These are phyloP conservation scores for Epirrhoe tristata DNA, from an alignment of 2,888 invertebrate species.

Conservation along the genomic window DNA sequence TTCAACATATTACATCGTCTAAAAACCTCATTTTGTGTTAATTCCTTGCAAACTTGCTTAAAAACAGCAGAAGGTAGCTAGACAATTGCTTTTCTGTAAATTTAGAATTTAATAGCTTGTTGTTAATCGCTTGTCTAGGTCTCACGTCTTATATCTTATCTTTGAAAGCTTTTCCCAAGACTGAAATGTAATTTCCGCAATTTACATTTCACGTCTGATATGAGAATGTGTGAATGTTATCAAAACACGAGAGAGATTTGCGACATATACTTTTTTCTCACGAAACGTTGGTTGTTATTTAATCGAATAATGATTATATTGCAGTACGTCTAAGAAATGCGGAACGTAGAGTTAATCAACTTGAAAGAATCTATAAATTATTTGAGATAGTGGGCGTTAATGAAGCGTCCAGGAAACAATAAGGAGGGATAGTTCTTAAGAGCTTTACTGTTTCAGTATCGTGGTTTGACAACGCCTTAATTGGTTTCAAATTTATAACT, in stretches of 20 bases:
- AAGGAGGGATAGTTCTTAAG: slow-evolving; percentile 39
- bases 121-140: not conserved
- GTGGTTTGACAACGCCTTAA: slow-evolving; percentile 34
- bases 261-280: slow-evolving; percentile 25
- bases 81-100: not conserved
- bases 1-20: slow-evolving; percentile 23
- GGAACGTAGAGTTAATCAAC: slow-evolving; percentile 35
- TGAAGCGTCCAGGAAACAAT: slow-evolving; percentile 46
- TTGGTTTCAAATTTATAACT: no score
- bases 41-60: slow-evolving; percentile 3
- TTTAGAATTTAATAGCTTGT: not conserved
- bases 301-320: slow-evolving; percentile 28
- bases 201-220: slow-evolving; percentile 16
- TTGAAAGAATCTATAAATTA: slow-evolving; percentile 43
- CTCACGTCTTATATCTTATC: not conserved
- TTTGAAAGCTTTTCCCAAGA: slow-evolving; percentile 14
- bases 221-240: slow-evolving; percentile 32
- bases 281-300: slow-evolving; percentile 19
- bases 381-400: slow-evolving; percentile 43
- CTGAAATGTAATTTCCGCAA: slow-evolving; percentile 16
- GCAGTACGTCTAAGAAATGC: slow-evolving; percentile 29
- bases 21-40: slow-evolving; percentile 17
- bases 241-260: slow-evolving; percentile 23
- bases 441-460: slow-evolving; percentile 36
- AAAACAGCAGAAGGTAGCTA: not conserved